Evolutionary conservation across 64 coral and sea anemone species (phyloP).

Genomic region (Cladopsammia gracilis): DNA sequence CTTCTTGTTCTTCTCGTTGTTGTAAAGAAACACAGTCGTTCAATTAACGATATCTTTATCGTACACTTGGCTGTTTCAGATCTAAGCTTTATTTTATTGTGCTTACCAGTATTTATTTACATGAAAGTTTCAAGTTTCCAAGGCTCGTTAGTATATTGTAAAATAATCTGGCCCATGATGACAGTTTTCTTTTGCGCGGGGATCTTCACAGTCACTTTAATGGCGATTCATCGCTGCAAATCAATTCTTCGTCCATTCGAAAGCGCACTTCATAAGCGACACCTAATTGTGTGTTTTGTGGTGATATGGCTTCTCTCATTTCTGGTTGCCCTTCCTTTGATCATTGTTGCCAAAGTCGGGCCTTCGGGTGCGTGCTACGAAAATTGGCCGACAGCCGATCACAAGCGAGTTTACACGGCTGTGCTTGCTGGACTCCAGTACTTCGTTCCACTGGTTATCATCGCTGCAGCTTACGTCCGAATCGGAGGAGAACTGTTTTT

Average conservation of each 20-base stretch:
- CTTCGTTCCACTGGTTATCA: slow-evolving; percentile 52
- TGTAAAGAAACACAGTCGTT: slow-evolving; percentile 23
- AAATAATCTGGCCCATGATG: slow-evolving; percentile 59
- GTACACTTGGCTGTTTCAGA: slow-evolving; percentile 67
- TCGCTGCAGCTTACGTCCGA: slow-evolving; percentile 55
- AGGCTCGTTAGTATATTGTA: slow-evolving; percentile 66
- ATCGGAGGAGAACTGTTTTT: slow-evolving; percentile 16
- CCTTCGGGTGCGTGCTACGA: slow-evolving; percentile 31
- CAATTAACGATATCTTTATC: slow-evolving; percentile 75
- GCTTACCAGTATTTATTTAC: slow-evolving; percentile 69
- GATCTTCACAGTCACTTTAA: slow-evolving; percentile 67
- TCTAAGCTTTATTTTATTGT: slow-evolving; percentile 55
- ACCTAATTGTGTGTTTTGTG: slow-evolving; percentile 2
- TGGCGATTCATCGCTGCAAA: slow-evolving; percentile 69
- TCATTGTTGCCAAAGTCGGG: slow-evolving; percentile 38
- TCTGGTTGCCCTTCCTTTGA: slow-evolving; percentile 56
- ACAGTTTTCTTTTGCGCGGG: slow-evolving; percentile 63
- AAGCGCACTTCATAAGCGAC: slow-evolving; percentile 22
- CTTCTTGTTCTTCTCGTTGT: slow-evolving; percentile 59
- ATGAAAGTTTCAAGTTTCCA: slow-evolving; percentile 22
- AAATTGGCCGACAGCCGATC: slow-evolving; percentile 51
- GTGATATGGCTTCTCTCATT: slow-evolving; percentile 63
- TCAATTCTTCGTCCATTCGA: slow-evolving; percentile 64
- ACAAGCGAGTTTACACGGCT: slow-evolving; percentile 63
- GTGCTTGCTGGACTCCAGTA: slow-evolving; percentile 56